Evolutionary conservation across 2,888 invertebrate genomes (phyloP), one percentile per base, ranked within the genome.

Genomic region (Palloptera scutellata): DNA sequence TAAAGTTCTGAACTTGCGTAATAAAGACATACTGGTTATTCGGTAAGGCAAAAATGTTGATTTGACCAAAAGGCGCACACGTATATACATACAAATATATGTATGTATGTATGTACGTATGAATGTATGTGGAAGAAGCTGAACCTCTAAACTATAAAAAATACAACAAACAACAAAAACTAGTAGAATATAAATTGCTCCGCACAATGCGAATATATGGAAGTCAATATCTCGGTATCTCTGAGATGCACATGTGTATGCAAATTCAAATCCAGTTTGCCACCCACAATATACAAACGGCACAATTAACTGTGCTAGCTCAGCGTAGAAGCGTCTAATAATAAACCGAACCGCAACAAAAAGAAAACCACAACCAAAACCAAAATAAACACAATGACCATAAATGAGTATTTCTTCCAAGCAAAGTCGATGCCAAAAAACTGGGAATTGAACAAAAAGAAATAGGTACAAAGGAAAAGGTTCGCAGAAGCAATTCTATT

Each of bases 11-110:
- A 30, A 43, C 20, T 52, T 64, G 64, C 64, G 52, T 64, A 64
- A 64, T 64, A 64, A 64, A 64, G 64, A 59, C 64, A 19, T 64
- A 64, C n/a, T n/a, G n/a, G 58, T 52, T 58, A 64, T 58, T 42
- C 57, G 59, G 58, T 30, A 59, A 40, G 15, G 6, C 30, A 6
- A 30, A 30, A 30, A 4, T 30, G 30, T 30, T 20, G 30, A 8
- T n/a, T 40, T 8, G 19, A 20, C 43, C 9, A 5, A 52, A 19
- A 58, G 10, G 52, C 30, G 30, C 8, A 15, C 40, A 45, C 42
- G 3, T 54, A 10, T 1, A 20, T 42, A 60, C 20, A 42, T 61
- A 15, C 5, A 61, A 52, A 8, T 61, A 12, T 43, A 30, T 13
- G 20, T 52, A 19, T 52, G 20, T 42, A 11, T 52, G 9, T 52